Conservation (phyloP, 1,140 invertebrate species). For the Euura lappo region DNA sequence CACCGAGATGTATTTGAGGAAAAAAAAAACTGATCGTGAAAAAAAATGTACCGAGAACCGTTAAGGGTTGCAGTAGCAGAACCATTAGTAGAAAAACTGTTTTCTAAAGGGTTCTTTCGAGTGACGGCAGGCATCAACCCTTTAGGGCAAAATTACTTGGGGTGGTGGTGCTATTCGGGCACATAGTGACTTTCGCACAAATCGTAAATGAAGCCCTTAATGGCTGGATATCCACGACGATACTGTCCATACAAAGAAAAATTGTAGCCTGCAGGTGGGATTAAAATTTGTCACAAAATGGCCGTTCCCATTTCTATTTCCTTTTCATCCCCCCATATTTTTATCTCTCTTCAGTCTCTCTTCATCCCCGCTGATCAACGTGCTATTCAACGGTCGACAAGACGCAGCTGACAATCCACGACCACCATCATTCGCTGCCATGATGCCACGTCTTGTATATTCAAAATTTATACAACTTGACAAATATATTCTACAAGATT, state of each 20-base stretch:
- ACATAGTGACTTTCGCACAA: not conserved
- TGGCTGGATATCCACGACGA: not conserved
- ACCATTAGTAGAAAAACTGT: slow-evolving; percentile 52
- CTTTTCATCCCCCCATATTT: not conserved
- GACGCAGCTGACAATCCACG: too few relatives aligned
- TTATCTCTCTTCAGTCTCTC: not conserved
- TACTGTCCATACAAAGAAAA: not conserved
- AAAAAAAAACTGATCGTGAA: not conserved
- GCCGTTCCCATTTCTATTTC: not conserved
- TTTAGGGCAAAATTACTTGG: slow-evolving; percentile 25
- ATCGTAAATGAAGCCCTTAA: not conserved
- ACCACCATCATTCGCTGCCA: too few relatives aligned
- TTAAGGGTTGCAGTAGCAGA: slow-evolving; percentile 31
- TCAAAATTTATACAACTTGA: too few relatives aligned
- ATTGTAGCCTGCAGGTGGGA: not conserved
- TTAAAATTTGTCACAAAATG: slow-evolving; percentile 7
- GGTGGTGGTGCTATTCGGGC: not conserved
- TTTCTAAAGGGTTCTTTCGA: slow-evolving; percentile 43
- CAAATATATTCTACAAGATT: too few relatives aligned
- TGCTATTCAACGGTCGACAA: too few relatives aligned
- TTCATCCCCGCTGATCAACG: too few relatives aligned
- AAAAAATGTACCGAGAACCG: not conserved
- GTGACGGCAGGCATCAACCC: slow-evolving; percentile 39
- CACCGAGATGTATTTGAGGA: not conserved
- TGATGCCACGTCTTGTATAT: too few relatives aligned